A percentile compares a stretch with the other conserved stretches of the same genome.
Conservation (phyloP, 2,113 vertebrate genomes). For the Polypterus senegalus region DNA sequence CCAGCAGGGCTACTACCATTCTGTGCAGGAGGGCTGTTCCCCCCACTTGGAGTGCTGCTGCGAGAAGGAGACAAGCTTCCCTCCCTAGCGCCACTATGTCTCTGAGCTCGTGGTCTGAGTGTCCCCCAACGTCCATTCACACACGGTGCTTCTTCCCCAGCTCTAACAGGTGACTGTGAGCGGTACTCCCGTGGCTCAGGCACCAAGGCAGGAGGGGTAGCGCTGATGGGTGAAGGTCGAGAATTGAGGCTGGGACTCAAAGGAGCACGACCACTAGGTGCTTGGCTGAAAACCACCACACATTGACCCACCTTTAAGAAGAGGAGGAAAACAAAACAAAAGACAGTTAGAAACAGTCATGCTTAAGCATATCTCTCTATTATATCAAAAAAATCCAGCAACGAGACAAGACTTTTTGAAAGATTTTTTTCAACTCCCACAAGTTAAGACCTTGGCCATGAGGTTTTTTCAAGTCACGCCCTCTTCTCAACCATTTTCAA, state of each 20-base stretch:
- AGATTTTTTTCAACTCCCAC: no score
- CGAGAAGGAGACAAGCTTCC: conserved; percentile 78
- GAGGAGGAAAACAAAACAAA: conserved; percentile 3
- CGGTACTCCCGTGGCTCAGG: conserved; percentile 74
- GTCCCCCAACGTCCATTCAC: conserved; percentile 96
- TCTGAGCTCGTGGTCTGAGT: conserved; percentile 62
- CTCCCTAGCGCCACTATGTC: conserved; percentile 66
- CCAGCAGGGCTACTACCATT: conserved; percentile 75
- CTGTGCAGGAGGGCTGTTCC: conserved; percentile 67
- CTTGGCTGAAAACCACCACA: conserved; percentile 95
- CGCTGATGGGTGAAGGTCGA: conserved; percentile 90
- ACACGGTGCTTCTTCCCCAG: conserved; percentile 78
- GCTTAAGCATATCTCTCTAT: no score
- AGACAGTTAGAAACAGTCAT: not conserved
- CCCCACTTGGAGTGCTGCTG: conserved; percentile 40
- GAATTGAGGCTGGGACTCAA: conserved; percentile 95
- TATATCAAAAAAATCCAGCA: no score
- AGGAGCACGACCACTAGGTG: conserved; percentile 82
- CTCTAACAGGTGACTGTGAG: conserved; percentile 78
- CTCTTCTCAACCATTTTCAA: no score
- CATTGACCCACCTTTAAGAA: conserved; percentile 80
- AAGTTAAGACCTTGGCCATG: no score
- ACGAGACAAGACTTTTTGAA: no score
- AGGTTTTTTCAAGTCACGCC: no score
- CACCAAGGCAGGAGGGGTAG: conserved; percentile 71